Evolutionary conservation across 2,113 vertebrate species (phyloP), one percentile per base, ranked within the genome.

Genomic region (Sphaerodactylus townsendi): DNA sequence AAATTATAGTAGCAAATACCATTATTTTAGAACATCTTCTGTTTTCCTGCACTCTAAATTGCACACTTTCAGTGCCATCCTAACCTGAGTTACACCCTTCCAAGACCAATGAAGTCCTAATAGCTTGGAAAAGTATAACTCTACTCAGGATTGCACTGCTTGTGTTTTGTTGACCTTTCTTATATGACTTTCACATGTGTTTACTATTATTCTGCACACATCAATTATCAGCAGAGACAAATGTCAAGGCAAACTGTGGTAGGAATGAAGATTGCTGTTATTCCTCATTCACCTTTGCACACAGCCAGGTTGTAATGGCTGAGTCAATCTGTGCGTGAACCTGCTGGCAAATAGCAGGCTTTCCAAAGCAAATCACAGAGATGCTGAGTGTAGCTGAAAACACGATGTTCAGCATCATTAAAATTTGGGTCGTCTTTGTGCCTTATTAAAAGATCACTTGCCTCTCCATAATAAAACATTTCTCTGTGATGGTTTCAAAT

Each of bases 311-410:
- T 48, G 90, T 90, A 93, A 0, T 4, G 93, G 90, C 85, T 87
- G 93, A 88, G 77, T 90, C 85, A 92, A 90, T 94, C 92, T 93
- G 93, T 35, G 82, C 94, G 91, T 91, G 92, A 95, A 89, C 93
- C 93, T 94, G 94, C 93, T 96, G 92, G 93, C 94, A 95, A 96
- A 95, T 91, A 96, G 90, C 92, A 91, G 94, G 88, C 88, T 89
- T 93, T 93, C 91, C 95, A 93, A 93, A 93, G 94, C 93, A 94
- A 96, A 94, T 91, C 92, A 86, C 4, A 8, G 83, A 91, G 87
- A 92, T 94, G 70, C 85, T 90, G 88, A 65, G 68, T 91, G 92
- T 85, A 85, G 84, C 89, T 95, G 94, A 90, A 96, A 96, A 92
- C 88, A 84, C 83, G 91, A 88, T 88, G 93, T 91, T 95, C 92